Evolutionary conservation across 2,888 invertebrate genomes (phyloP), one percentile per base, ranked within the genome.

Genomic region (Buathra laborator): DNA sequence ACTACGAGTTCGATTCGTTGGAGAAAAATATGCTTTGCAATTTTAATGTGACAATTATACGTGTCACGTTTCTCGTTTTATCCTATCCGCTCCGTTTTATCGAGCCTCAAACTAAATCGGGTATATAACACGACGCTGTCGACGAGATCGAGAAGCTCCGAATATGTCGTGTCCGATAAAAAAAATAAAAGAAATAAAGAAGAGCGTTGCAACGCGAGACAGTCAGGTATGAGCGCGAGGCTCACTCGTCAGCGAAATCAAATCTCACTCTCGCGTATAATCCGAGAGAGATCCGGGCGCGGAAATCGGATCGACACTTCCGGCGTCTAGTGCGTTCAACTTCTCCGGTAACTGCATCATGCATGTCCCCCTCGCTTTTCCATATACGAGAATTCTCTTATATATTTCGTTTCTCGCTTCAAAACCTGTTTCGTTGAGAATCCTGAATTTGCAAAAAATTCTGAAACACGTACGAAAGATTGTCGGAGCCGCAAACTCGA

Each of bases 301-400:
- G 43, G 83, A 78, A 83, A 83, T 83, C 74, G 67, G 83, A 83
- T 72, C 78, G 83, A 79, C 83, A 83, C 83, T 78, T 78, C 78
- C 78, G 83, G 83, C 74, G 62, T 83, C 83, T 74, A n/a, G 48
- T 43, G 59, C 59, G 56, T 59, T 32, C 59, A 70, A 37, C 62
- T 72, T 51, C 83, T 62, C 74, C 68, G 78, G 51, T 78, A 78
- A 74, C 78, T 78, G 68, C 48, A 78, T 83, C 72, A 74, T 74
- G 74, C 72, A 78, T 78, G 78, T 53, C 43, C 48, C 46, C 32
- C 53, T 37, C 46, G 46, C 56, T 12, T 32, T n/a, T 14, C 37
- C 32, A 37, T 29, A 16, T 53, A 46, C 74, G 19, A 46, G 37
- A 37, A 3, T 48, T 29, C 46, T 56, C n/a, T 56, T 14, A 37